Evolutionary conservation across 2,888 invertebrate species (phyloP).

Genomic region (Aspidapion aeneum): DNA sequence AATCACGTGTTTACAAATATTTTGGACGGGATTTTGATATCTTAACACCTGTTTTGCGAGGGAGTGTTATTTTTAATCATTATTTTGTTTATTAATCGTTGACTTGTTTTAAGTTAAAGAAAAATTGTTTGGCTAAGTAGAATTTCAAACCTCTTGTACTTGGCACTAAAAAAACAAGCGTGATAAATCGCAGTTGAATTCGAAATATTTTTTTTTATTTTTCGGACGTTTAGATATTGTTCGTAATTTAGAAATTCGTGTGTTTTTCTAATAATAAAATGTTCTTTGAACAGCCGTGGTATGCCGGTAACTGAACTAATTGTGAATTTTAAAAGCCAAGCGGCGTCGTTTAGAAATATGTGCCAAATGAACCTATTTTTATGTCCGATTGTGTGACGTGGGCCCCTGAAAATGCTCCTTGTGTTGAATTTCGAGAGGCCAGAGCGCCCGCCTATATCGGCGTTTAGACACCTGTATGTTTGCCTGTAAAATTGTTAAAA

Average conservation of each 20-base stretch:
- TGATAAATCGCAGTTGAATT: not conserved
- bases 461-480: constrained; percentile 1
- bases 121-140: not conserved
- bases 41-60: constrained; percentile 20
- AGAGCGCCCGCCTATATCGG: not conserved
- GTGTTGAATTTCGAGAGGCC: not conserved
- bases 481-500: no score
- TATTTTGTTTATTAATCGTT: not conserved
- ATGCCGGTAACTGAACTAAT: not conserved
- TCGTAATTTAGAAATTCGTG: not conserved
- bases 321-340: constrained; percentile 9
- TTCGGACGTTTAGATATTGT: not conserved
- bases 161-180: not conserved
- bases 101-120: not conserved
- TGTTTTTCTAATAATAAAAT: no score
- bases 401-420: not conserved
- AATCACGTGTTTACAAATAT: not conserved
- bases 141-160: no score
- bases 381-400: constrained; percentile 26
- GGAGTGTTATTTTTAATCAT: not conserved
- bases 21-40: not conserved
- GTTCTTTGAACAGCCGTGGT: not conserved
- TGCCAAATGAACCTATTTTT: constrained; percentile 28
- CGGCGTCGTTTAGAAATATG: constrained; percentile 25
- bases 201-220: not conserved